Conservation (phyloP, 2,888 invertebrate species). For the Drosophila kambysellisi region DNA sequence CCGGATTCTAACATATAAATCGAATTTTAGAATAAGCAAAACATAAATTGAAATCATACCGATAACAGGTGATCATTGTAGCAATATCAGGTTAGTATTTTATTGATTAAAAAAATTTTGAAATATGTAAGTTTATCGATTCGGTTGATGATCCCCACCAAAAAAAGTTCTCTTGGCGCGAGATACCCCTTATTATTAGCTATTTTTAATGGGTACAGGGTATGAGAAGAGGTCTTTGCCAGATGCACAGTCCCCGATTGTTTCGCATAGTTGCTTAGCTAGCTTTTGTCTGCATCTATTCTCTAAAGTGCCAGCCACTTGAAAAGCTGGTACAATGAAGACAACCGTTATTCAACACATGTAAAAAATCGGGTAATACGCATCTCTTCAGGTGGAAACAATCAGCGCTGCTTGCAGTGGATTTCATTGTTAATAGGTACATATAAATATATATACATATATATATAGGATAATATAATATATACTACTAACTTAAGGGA, state of each 20-base stretch:
- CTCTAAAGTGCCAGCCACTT: constrained; percentile 5
- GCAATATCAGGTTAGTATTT: too few species aligned
- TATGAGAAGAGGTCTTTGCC: background rate
- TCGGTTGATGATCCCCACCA: background rate
- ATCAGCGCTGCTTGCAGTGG: background rate
- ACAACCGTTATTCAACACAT: background rate
- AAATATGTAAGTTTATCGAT: background rate
- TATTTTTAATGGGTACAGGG: background rate
- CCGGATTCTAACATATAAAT: background rate
- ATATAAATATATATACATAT: background rate
- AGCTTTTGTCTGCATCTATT: constrained; percentile 7
- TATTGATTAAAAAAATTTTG: background rate
- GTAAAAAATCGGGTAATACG: background rate
- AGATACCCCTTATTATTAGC: background rate
- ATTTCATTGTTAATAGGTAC: background rate
- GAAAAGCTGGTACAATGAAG: background rate
- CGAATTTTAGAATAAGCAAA: background rate
- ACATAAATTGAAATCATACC: background rate
- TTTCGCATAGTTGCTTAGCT: background rate
- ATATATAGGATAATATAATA: too few species aligned
- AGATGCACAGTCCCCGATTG: background rate
- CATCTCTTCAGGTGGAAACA: constrained; percentile 8
- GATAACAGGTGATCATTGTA: background rate
- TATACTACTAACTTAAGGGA: background rate
- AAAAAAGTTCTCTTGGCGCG: background rate